Percentiles rank a stretch among this genome's conserved stretches.
These are phyloP conservation scores for Fukomys damarensis DNA, from an alignment of 2,113 vertebrate species.

Conservation along the genomic window DNA sequence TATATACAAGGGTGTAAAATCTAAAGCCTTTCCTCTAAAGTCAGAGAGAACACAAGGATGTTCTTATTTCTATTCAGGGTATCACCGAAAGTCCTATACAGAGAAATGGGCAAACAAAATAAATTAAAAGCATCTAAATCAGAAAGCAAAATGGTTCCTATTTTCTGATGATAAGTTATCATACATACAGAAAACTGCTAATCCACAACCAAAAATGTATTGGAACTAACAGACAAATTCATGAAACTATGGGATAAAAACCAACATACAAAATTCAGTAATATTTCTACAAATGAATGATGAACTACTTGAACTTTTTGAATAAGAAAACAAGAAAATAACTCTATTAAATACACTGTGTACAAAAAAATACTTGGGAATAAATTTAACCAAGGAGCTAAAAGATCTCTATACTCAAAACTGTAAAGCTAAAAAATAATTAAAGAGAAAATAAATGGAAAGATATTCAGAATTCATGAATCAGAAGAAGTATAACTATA, in stretches of 20 bases:
- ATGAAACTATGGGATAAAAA: neutral
- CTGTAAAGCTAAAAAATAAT: neutral
- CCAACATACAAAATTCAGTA: neutral
- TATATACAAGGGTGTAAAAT: neutral
- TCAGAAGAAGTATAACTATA: neutral
- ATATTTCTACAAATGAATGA: neutral
- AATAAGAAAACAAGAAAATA: neutral
- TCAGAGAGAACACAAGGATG: neutral
- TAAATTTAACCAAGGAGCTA: neutral
- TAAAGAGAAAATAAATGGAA: neutral
- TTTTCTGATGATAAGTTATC: neutral
- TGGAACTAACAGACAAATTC: neutral
- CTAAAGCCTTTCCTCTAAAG: neutral
- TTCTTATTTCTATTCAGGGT: neutral
- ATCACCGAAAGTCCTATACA: neutral
- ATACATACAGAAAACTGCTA: neutral
- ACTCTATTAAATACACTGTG: neutral
- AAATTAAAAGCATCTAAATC: neutral
- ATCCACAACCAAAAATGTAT: neutral
- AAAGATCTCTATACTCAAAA: neutral
- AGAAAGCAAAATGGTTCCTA: no score
- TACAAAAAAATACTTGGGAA: neutral
- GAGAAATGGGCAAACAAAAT: neutral
- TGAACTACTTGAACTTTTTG: neutral
- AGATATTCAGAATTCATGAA: neutral